These are phyloP conservation scores for Eretmocerus hayati DNA, from an alignment of 2,888 invertebrate species.

Conservation along the genomic window DNA sequence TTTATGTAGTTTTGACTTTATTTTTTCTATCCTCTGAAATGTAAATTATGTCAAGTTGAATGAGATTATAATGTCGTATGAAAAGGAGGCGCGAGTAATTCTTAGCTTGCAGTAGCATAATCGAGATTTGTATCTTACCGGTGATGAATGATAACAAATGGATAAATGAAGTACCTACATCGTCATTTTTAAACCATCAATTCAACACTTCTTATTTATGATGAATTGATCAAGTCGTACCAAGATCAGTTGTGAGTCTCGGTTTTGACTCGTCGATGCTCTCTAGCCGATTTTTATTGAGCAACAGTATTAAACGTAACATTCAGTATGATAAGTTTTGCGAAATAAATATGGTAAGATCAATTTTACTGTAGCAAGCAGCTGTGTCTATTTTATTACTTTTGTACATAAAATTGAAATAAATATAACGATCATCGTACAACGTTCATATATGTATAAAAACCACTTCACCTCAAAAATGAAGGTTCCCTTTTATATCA, in stretches of 20 bases:
- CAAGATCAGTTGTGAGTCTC: slow-evolving; percentile 22
- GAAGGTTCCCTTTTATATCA: slow-evolving; percentile 12
- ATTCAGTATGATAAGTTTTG: slow-evolving; percentile 30
- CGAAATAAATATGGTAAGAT: slow-evolving; percentile 25
- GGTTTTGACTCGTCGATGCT: slow-evolving; percentile 20
- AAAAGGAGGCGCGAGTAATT: slow-evolving; percentile 10
- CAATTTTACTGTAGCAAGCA: slow-evolving; percentile 18
- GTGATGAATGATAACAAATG: slow-evolving; percentile 14
- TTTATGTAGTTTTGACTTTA: slow-evolving; percentile 13
- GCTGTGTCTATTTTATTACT: slow-evolving; percentile 32
- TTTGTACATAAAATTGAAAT: slow-evolving; percentile 40
- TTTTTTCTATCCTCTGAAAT: slow-evolving; percentile 15
- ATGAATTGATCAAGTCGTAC: too few relatives aligned
- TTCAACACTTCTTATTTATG: too few relatives aligned
- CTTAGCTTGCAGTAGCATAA: slow-evolving; percentile 6
- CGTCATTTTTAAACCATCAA: slow-evolving; percentile 14
- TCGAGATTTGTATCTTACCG: slow-evolving; percentile 16
- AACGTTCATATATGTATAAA: slow-evolving; percentile 14
- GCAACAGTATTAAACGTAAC: slow-evolving; percentile 37
- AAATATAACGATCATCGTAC: slow-evolving; percentile 30
- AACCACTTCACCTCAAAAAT: slow-evolving; percentile 7
- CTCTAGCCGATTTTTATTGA: slow-evolving; percentile 22
- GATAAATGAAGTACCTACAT: slow-evolving; percentile 17
- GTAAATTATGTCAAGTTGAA: slow-evolving; percentile 10
- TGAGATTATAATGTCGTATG: slow-evolving; percentile 13